phyloP scores from a whole-genome alignment of 2,888 invertebrate genomes.

The Apodemia hepburni region DNA sequence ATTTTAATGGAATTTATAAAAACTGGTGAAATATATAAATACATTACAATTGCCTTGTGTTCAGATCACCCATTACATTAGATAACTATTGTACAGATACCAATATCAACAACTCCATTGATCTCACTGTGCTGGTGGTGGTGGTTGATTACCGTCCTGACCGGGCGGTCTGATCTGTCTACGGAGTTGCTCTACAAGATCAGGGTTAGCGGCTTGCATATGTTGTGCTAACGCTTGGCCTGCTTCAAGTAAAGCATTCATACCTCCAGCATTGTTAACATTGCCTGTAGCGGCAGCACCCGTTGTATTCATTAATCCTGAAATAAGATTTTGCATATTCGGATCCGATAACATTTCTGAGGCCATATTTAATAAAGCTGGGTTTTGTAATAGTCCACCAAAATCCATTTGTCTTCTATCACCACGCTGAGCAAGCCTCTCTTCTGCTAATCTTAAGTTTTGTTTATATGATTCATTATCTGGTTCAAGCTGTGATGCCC shows the following conservation, averaged over 20 bases:
- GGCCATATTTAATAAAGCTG: conserved; percentile 91
- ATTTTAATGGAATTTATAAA: not conserved
- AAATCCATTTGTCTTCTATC: conserved; percentile 81
- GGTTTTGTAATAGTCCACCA: conserved; percentile 87
- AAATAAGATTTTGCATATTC: conserved; percentile 88
- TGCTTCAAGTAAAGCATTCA: conserved; percentile 74
- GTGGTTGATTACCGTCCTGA: conserved; percentile 39
- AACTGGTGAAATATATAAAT: not conserved
- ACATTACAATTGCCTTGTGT: not conserved
- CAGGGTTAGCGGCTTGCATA: conserved; percentile 91
- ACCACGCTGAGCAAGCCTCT: conserved; percentile 83
- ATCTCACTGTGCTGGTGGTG: conserved; percentile 33
- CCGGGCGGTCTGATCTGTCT: conserved; percentile 80
- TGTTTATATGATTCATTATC: conserved; percentile 94
- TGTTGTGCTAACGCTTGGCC: conserved; percentile 91
- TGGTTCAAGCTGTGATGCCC: conserved; percentile 94
- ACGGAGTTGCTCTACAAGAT: conserved; percentile 88
- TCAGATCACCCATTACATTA: conserved; percentile 1
- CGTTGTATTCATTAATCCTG: conserved; percentile 73
- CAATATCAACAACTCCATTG: not conserved
- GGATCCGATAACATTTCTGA: conserved; percentile 92
- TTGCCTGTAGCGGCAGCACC: conserved; percentile 35
- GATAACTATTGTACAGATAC: conserved; percentile 3
- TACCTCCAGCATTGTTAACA: conserved; percentile 43
- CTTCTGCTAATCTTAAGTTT: conserved; percentile 92